Evolutionary conservation across 2,888 invertebrate species (phyloP).

Genomic region (Pterobdella sp.): DNA sequence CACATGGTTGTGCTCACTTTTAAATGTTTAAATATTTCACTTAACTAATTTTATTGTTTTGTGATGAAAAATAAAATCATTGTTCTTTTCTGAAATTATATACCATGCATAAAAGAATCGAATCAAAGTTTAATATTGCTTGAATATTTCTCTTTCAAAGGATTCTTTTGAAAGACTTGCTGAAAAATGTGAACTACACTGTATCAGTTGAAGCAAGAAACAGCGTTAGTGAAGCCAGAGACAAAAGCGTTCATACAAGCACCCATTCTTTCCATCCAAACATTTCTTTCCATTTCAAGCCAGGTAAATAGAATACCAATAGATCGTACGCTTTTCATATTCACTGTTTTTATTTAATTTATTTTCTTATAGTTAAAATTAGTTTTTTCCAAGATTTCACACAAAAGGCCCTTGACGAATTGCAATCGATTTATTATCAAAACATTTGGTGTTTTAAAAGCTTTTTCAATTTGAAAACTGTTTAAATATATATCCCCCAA

Average conservation of each 20-base stretch:
- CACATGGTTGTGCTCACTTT: background rate
- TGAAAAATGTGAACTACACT: background rate
- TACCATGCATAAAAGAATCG: too few species aligned
- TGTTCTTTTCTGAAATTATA: too few species aligned
- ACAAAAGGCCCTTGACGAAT: background rate
- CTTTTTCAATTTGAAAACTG: too few species aligned
- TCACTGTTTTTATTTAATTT: background rate
- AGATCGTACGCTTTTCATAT: background rate
- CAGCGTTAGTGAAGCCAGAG: background rate
- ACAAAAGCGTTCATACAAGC: background rate
- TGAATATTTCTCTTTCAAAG: too few species aligned
- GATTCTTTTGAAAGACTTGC: background rate
- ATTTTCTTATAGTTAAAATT: background rate
- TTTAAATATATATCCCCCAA: too few species aligned
- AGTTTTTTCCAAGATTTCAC: background rate
- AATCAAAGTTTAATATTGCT: too few species aligned
- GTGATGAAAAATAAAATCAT: background rate
- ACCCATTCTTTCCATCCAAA: background rate
- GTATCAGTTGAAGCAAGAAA: background rate
- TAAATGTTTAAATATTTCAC: background rate
- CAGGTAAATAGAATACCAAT: background rate
- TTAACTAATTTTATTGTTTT: background rate
- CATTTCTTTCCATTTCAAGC: slow-evolving; percentile 2
- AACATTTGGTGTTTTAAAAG: too few species aligned
- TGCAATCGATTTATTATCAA: too few species aligned